These are phyloP conservation scores for Chitala chitala DNA, from an alignment of 2,113 vertebrate genomes.

Conservation along the genomic window DNA sequence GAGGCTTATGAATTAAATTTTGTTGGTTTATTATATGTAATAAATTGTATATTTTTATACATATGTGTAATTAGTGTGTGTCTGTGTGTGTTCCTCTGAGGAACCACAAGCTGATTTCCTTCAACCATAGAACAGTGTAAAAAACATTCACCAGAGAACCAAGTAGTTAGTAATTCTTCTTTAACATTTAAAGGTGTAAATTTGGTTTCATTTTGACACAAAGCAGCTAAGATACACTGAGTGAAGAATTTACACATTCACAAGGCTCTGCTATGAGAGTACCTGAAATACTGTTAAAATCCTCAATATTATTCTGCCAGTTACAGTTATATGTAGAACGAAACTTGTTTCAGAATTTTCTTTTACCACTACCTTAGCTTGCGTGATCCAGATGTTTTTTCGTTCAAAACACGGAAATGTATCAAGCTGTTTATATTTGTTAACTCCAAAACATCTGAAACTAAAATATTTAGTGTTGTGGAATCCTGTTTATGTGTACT, in stretches of 20 bases:
- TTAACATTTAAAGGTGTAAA: too few species aligned
- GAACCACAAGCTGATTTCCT: too few species aligned
- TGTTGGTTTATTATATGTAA: too few species aligned
- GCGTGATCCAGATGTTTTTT: conserved; percentile 38
- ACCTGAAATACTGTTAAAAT: conserved; percentile 38
- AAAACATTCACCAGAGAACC: too few species aligned
- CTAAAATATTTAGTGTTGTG: conserved; percentile 46
- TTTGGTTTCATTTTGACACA: conserved; percentile 28
- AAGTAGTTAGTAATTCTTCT: too few species aligned
- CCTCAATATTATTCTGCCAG: conserved; percentile 43
- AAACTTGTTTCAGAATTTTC: conserved; percentile 26
- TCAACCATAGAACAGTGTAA: too few species aligned
- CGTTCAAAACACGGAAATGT: conserved; percentile 60
- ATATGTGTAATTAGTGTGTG: not conserved
- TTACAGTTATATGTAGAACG: conserved; percentile 42
- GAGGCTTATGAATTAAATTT: too few species aligned
- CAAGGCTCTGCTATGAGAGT: conserved; percentile 37
- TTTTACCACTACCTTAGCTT: conserved; percentile 39
- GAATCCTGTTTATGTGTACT: conserved; percentile 33
- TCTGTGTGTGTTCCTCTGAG: too few species aligned
- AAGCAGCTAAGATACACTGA: conserved; percentile 32
- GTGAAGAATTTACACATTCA: conserved; percentile 39
- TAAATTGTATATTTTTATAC: too few species aligned
- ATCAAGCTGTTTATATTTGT: conserved; percentile 47
- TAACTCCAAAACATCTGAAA: conserved; percentile 33